Evolutionary conservation across 2,113 vertebrate genomes (phyloP).

Genomic region (Cnemophilus loriae): DNA sequence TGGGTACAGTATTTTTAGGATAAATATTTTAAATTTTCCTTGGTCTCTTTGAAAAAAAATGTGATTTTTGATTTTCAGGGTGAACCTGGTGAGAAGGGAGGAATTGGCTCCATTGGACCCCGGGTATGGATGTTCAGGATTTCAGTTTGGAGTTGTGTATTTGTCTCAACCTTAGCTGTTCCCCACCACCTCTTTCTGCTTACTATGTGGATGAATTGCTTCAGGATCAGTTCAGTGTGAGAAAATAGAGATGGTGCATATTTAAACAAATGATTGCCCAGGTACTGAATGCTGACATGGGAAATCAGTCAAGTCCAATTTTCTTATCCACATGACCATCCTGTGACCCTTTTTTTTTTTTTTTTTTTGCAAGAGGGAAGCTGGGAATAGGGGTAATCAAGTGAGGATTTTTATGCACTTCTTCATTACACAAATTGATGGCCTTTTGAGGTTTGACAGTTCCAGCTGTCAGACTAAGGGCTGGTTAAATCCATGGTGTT

Average conservation of each 20-base stretch:
- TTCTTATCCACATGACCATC: neutral
- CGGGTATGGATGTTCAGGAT: constrained; percentile 59
- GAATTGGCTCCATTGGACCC: constrained; percentile 62
- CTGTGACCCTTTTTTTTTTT: neutral
- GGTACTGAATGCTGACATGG: neutral
- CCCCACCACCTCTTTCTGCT: neutral
- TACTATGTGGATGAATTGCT: neutral
- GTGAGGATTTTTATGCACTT: neutral
- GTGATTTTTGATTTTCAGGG: constrained; percentile 73
- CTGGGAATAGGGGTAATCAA: neutral
- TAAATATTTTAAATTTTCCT: neutral
- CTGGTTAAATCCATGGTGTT: neutral
- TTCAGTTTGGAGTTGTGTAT: neutral
- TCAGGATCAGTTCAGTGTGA: neutral
- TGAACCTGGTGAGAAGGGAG: constrained; percentile 80
- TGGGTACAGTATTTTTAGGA: neutral
- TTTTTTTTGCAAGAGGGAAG: neutral
- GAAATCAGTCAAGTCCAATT: neutral
- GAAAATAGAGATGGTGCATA: neutral
- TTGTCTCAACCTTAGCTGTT: neutral
- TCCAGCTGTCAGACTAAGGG: neutral
- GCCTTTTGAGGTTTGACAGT: neutral
- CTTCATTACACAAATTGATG: neutral
- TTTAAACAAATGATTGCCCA: neutral
- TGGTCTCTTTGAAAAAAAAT: neutral